Percentiles rank a stretch among this genome's conserved stretches.
Evolutionary conservation across 23 tunicate genomes (phyloP).

Genomic region (Trididemnum miniatum): DNA sequence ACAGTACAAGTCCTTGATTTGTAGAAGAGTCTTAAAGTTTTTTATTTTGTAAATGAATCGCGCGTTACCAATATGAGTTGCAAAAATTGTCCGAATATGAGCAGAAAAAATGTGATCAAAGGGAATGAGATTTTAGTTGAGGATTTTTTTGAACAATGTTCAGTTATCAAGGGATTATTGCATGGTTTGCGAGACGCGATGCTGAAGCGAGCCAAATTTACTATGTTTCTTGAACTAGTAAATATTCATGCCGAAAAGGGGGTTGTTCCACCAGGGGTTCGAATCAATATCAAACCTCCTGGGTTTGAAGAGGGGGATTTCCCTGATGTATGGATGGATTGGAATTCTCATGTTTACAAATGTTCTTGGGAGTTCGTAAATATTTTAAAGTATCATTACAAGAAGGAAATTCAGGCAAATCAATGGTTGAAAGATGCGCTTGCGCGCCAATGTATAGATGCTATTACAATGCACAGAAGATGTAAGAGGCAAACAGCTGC

Average conservation of each 20-base stretch:
- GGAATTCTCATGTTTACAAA: slow-evolving; percentile 31
- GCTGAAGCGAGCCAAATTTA: slow-evolving; percentile 20
- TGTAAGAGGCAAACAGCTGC: background rate
- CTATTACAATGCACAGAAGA: background rate
- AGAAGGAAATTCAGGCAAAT: background rate
- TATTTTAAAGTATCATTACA: slow-evolving; percentile 28
- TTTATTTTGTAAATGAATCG: no score
- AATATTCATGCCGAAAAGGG: slow-evolving; percentile 25
- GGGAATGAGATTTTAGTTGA: slow-evolving; percentile 8
- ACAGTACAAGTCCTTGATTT: no score
- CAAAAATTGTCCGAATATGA: background rate
- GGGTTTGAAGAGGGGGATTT: background rate
- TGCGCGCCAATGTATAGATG: slow-evolving; percentile 22
- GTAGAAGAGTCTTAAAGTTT: no score
- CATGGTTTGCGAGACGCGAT: slow-evolving; percentile 44
- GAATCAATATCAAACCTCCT: slow-evolving; percentile 44
- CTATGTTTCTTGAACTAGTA: slow-evolving; percentile 40
- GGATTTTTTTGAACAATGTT: slow-evolving; percentile 2
- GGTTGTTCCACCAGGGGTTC: slow-evolving; percentile 57
- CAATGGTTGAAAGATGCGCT: slow-evolving; percentile 3
- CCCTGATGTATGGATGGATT: slow-evolving; percentile 16
- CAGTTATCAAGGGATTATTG: background rate
- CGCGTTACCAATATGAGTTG: no score
- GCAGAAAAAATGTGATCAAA: background rate
- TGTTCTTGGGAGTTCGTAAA: slow-evolving; percentile 29